Evolutionary conservation across 2,797 vertebrate genomes (phyloP).

Genomic region (Decapterus maruadsi): DNA sequence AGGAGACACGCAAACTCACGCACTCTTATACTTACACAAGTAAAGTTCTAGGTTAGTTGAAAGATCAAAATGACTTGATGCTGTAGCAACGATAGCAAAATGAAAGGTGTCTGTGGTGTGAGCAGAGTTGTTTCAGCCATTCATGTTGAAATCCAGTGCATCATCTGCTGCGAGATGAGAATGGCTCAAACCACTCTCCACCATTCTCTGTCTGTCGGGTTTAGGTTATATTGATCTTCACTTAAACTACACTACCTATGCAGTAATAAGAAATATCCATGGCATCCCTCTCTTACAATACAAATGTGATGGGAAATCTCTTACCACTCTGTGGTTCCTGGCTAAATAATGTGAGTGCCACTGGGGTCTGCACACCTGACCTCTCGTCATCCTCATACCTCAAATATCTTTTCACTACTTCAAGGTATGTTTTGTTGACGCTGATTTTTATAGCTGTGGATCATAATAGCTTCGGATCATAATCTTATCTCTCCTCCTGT

Average conservation of each 20-base stretch:
- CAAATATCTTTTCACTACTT: slow-evolving; percentile 56
- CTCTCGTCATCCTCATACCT: slow-evolving; percentile 60
- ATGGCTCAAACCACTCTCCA: slow-evolving; percentile 11
- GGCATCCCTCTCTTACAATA: slow-evolving; percentile 12
- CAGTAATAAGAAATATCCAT: slow-evolving; percentile 30
- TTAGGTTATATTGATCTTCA: slow-evolving; percentile 51
- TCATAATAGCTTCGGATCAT: slow-evolving; percentile 50
- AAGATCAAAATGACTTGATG: slow-evolving; percentile 1
- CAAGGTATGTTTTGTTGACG: slow-evolving; percentile 66
- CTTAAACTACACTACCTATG: slow-evolving; percentile 25
- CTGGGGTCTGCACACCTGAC: slow-evolving; percentile 19
- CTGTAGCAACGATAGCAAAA: slow-evolving; percentile 16
- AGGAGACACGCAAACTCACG: slow-evolving; percentile 36
- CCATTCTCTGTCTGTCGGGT: too few relatives aligned
- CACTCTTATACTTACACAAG: slow-evolving; percentile 5
- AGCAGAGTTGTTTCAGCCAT: slow-evolving; percentile 36
- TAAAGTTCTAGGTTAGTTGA: slow-evolving; percentile 3
- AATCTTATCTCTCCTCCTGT: slow-evolving; percentile 53
- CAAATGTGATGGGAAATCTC: slow-evolving; percentile 28
- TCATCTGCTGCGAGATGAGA: slow-evolving; percentile 37
- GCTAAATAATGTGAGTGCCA: slow-evolving; percentile 33
- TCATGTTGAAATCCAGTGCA: slow-evolving; percentile 30
- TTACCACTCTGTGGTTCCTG: slow-evolving; percentile 43
- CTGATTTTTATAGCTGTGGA: slow-evolving; percentile 59
- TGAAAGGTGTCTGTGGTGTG: slow-evolving; percentile 21